These are phyloP conservation scores for Mellivora capensis DNA, from an alignment of 2,113 vertebrate genomes.

Conservation along the genomic window DNA sequence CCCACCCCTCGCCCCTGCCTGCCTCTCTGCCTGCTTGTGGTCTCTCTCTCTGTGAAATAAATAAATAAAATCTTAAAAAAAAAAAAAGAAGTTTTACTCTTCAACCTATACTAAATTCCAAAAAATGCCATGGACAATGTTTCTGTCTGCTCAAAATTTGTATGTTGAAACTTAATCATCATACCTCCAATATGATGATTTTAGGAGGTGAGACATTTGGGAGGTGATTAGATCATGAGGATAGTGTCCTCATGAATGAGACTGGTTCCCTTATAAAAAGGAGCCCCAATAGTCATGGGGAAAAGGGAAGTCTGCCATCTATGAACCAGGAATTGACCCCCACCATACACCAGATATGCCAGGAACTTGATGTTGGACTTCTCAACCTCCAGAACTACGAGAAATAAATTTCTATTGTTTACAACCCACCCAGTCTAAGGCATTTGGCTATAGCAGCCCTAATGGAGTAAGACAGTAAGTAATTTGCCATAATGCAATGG, in stretches of 20 bases:
- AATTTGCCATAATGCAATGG: not conserved
- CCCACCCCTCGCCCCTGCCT: too few relatives aligned
- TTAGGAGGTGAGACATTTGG: not conserved
- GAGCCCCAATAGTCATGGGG: too few relatives aligned
- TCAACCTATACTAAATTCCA: not conserved
- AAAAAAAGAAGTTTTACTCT: not conserved
- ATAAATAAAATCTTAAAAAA: too few relatives aligned
- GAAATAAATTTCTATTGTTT: not conserved
- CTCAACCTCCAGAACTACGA: not conserved
- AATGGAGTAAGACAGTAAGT: not conserved
- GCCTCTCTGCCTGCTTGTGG: too few relatives aligned
- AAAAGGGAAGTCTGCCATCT: not conserved
- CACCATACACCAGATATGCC: not conserved
- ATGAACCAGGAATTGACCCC: not conserved
- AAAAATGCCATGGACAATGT: not conserved
- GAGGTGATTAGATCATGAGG: not conserved
- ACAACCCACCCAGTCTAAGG: not conserved
- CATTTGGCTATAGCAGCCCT: not conserved
- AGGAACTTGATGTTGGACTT: not conserved
- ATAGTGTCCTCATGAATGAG: not conserved
- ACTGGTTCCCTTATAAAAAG: not conserved
- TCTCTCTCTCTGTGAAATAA: too few relatives aligned
- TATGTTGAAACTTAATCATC: not conserved
- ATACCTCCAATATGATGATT: not conserved
- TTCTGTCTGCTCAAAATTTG: not conserved